A percentile compares a stretch with the other conserved stretches of the same genome.
These are phyloP conservation scores for Clarias fuscus DNA, from an alignment of 2,797 vertebrate species.

Conservation along the genomic window DNA sequence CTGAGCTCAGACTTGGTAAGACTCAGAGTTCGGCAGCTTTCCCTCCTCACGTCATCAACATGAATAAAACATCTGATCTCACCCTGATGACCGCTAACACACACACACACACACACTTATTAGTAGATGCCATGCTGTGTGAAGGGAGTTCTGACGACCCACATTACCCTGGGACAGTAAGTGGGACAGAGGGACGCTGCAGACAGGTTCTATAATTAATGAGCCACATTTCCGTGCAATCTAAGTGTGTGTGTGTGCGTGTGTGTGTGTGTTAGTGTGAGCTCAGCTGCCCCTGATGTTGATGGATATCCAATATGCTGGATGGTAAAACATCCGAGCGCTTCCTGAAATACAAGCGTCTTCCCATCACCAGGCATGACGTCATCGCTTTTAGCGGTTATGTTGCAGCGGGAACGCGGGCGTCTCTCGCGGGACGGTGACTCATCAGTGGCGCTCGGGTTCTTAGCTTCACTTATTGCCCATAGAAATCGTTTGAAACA, in stretches of 20 bases:
- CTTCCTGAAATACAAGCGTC: conserved; percentile 44
- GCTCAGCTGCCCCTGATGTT: conserved; percentile 21
- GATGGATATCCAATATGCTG: conserved; percentile 19
- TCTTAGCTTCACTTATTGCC: conserved; percentile 19
- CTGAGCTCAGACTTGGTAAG: conserved; percentile 60
- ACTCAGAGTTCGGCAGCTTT: conserved; percentile 56
- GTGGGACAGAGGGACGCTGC: conserved; percentile 41
- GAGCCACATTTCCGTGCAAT: conserved; percentile 67
- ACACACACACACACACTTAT: background rate
- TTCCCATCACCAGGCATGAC: conserved; percentile 46
- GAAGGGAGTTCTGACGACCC: conserved; percentile 14
- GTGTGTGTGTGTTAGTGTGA: background rate
- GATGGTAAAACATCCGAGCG: conserved; percentile 31
- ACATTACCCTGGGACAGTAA: conserved; percentile 34
- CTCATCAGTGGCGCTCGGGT: background rate
- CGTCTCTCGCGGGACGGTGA: background rate
- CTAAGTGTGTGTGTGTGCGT: conserved; percentile 22
- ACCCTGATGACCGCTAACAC: conserved; percentile 24
- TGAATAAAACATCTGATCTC: conserved; percentile 67
- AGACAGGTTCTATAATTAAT: conserved; percentile 64
- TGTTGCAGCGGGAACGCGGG: background rate
- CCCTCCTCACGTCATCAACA: conserved; percentile 64
- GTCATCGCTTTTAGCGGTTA: conserved; percentile 17
- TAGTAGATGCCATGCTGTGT: conserved; percentile 10
- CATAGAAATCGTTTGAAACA: background rate